These are phyloP conservation scores for Baryphthengus martii DNA, from an alignment of 2,113 vertebrate species.

Conservation along the genomic window DNA sequence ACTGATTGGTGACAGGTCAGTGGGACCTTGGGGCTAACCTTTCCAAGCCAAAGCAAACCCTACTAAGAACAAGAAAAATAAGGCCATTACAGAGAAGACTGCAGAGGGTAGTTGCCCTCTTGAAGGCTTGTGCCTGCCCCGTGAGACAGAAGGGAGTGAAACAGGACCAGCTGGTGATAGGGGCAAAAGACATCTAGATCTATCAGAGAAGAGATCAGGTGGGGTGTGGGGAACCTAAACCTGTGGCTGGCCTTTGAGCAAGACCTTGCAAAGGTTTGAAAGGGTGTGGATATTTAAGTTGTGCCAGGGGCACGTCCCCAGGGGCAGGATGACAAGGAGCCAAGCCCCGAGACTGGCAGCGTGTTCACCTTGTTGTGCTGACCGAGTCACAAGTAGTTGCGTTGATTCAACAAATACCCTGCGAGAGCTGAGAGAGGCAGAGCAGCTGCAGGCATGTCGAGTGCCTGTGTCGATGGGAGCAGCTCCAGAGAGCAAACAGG, in stretches of 20 bases:
- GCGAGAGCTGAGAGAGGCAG: neutral
- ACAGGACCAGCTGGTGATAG: fast-evolving
- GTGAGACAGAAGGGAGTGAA: neutral
- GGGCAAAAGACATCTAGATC: neutral
- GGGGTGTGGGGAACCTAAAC: neutral
- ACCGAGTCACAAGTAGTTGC: neutral
- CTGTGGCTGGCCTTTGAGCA: neutral
- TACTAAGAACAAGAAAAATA: neutral
- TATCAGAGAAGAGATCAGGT: fast-evolving
- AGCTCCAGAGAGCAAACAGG: slow-evolving; percentile 20
- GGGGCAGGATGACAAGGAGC: neutral
- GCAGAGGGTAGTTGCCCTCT: neutral
- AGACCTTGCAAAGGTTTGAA: neutral
- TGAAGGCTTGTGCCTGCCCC: neutral
- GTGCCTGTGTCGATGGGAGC: neutral
- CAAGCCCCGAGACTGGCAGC: neutral
- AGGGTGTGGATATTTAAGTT: neutral
- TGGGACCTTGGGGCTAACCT: fast-evolving
- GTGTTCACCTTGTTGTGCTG: neutral
- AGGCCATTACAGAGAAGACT: neutral
- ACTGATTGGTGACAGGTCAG: neutral
- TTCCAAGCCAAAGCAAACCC: neutral
- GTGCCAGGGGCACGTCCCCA: neutral
- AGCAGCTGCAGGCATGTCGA: slow-evolving; percentile 21
- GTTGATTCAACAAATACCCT: slow-evolving; percentile 1